A percentile compares a stretch with the other conserved stretches of the same genome.
Conservation (phyloP, 2,797 vertebrate genomes). For the Mergus octosetaceus region DNA sequence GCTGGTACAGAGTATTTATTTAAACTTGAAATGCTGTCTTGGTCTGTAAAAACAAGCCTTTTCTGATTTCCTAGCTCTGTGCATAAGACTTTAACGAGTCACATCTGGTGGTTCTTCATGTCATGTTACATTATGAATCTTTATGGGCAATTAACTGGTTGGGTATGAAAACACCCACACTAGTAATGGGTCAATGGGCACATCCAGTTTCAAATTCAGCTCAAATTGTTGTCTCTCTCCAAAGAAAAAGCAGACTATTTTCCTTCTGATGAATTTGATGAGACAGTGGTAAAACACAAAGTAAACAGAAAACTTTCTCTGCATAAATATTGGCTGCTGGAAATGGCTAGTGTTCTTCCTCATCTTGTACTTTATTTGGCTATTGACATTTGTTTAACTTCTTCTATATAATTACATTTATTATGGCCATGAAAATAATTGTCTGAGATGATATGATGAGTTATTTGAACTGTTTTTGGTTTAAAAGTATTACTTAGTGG, state of each 20-base stretch:
- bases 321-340: not conserved
- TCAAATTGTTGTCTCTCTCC: constrained; percentile 2
- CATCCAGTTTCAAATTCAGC: constrained; percentile 34
- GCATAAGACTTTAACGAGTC: constrained; percentile 48
- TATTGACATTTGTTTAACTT: no score
- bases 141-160: constrained; percentile 70
- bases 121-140: constrained; percentile 60
- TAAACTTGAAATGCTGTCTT: constrained; percentile 16
- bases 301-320: not conserved
- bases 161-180: constrained; percentile 62
- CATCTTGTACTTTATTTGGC: not conserved
- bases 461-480: not conserved
- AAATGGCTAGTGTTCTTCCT: not conserved
- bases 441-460: not conserved
- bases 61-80: constrained; percentile 25
- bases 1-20: not conserved
- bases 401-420: not conserved
- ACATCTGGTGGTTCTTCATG: constrained; percentile 67
- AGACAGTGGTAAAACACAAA: not conserved
- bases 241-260: not conserved
- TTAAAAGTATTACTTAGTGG: not conserved
- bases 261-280: not conserved
- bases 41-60: constrained; percentile 16
- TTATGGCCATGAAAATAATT: not conserved
- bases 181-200: constrained; percentile 57